Evolutionary conservation across 92 coral and sea anemone species (phyloP).

Genomic region (Anthopleura xanthogrammica): DNA sequence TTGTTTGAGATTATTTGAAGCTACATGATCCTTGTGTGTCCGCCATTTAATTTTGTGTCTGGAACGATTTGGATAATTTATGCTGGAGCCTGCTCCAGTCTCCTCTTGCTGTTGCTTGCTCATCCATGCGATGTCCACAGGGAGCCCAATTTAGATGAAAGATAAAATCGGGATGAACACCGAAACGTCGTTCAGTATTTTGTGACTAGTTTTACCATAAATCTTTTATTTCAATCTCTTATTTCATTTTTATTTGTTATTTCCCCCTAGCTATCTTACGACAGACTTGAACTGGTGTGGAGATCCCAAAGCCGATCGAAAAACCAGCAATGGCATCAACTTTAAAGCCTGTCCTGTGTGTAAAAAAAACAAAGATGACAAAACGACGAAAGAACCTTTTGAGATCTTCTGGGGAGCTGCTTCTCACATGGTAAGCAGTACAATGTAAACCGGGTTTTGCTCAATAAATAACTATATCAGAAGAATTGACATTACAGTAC

Average conservation of each 20-base stretch:
- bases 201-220: too few species aligned
- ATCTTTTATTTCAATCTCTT: too few species aligned
- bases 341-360: neutral
- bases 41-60: conserved; percentile 3
- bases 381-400: neutral
- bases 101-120: neutral
- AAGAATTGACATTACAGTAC: too few species aligned
- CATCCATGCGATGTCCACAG: too few species aligned
- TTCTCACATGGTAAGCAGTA: neutral
- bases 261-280: neutral
- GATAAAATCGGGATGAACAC: too few species aligned
- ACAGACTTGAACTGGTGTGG: neutral
- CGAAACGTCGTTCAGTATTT: too few species aligned
- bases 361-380: neutral
- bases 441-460: too few species aligned
- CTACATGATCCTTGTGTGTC: neutral
- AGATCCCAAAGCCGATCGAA: neutral
- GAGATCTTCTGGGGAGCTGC: conserved; percentile 1
- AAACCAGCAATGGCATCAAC: neutral
- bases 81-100: neutral
- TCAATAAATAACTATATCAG: too few species aligned
- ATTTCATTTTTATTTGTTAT: neutral
- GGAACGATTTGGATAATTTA: neutral
- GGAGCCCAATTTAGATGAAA: too few species aligned
- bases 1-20: neutral